Evolutionary conservation across 2,797 vertebrate genomes (phyloP), one percentile per base, ranked within the genome.

Genomic region (Micromesistius poutassou): DNA sequence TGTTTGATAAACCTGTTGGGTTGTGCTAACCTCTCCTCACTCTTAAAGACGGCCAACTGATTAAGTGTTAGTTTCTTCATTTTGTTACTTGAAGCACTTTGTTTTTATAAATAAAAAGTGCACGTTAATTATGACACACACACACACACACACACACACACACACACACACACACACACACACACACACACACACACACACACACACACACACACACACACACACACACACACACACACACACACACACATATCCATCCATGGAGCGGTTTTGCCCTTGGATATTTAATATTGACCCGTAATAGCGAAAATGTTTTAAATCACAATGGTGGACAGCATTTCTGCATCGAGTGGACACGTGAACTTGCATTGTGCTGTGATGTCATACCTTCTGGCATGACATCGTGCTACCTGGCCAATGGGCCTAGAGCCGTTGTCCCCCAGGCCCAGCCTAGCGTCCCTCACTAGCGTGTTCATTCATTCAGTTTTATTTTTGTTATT

Each of bases 1-100:
- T 73, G 62, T 71, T 80, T 76, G 83, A 79, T 82, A 31, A 30
- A 71, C 30, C 13, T 31, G 1, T 31, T 5, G 68, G 68, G 33
- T 6, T 13, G 72, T 7, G 33, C 31, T n/a, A 5, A 35, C 35
- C 25, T 22, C 19, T 73, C 36, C 12, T 16, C 73, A 46, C 73
- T n/a, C 36, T 40, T 19, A 4, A 68, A 28, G 9, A 73, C 36
- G 12, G 36, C 72, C 72, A 38, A 42, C 73, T 46, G 73, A n/a
- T 31, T 71, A 30, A 71, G 62, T 68, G 62, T 68, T 68, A 28
- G 62, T 28, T 28, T n/a, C 62, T 68, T 28, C n/a, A 28, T 68
- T 28, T 68, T 68, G n/a, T 68, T 68, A 68, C 62, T 68, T 68
- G 62, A 68, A 68, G 62, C 62, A 68, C 62, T 68, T 62, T 62